Evolutionary conservation across 2,888 invertebrate species (phyloP), one percentile per base, ranked within the genome.

Genomic region (Pristionchus arcanus): DNA sequence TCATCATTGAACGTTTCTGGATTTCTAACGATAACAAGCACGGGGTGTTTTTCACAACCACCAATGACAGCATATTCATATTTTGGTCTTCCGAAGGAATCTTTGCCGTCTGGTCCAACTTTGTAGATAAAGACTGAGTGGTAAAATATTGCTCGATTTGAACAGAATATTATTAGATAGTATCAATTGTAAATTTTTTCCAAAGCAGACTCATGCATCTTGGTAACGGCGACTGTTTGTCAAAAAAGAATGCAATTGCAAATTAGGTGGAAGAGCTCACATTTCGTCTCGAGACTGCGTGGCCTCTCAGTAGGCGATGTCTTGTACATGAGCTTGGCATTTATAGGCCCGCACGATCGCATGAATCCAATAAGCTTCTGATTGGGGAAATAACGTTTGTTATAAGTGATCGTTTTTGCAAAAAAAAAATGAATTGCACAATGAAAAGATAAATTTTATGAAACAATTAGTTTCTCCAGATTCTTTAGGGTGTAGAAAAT

Each of bases 91-190:
- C 95, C 95, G 92, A 95, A 95, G 37, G 95, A 94, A 90, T 95
- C 95, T 86, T 94, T 94, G 42, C 95, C 94, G 87, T 94, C 94
- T 66, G 95, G 95, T 68, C 95, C 95, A 49, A 95, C 93, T 87
- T 94, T 93, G 92, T 95, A 95, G 90, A 95, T 94, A 95, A 95
- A 95, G 93, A 95, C 95, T 95, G 91, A n/a, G n/a, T n/a, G 16
- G n/a, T n/a, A n/a, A n/a, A n/a, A n/a, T n/a, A n/a, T n/a, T n/a
- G n/a, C n/a, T n/a, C n/a, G n/a, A n/a, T n/a, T n/a, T n/a, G n/a
- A 25, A n/a, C n/a, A n/a, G n/a, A n/a, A n/a, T n/a, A n/a, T n/a
- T n/a, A n/a, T n/a, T n/a, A n/a, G n/a, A n/a, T n/a, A n/a, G n/a
- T n/a, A n/a, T n/a, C n/a, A n/a, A n/a, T n/a, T n/a, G n/a, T n/a